phyloP scores from a whole-genome alignment of 1,140 invertebrate genomes.

The Periplaneta americana region DNA sequence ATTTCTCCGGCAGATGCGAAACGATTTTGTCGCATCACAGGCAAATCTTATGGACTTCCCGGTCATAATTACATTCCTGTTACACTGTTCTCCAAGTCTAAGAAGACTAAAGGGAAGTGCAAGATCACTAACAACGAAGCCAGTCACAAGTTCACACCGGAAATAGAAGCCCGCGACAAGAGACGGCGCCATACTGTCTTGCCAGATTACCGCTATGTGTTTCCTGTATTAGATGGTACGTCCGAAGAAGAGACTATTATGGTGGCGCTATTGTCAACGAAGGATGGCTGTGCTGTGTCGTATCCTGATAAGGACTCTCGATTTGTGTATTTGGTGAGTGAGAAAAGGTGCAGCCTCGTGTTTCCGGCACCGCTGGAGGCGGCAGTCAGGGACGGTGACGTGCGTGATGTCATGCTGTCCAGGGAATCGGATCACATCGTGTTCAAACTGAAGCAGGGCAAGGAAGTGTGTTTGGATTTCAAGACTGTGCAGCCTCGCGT shows the following conservation, averaged over 20 bases:
- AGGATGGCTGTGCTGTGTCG: slow-evolving; percentile 32
- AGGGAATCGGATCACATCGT: slow-evolving; percentile 66
- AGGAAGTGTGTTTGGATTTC: slow-evolving; percentile 63
- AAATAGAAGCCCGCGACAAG: slow-evolving; percentile 43
- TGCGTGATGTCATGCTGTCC: slow-evolving; percentile 68
- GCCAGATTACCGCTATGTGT: slow-evolving; percentile 66
- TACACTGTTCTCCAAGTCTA: slow-evolving; percentile 47
- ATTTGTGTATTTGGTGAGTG: slow-evolving; percentile 70
- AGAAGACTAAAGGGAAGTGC: slow-evolving; percentile 42
- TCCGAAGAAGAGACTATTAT: slow-evolving; percentile 54
- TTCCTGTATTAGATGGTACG: slow-evolving; percentile 59
- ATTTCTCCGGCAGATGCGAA: slow-evolving; percentile 75
- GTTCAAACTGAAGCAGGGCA: slow-evolving; percentile 63
- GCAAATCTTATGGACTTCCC: slow-evolving; percentile 68
- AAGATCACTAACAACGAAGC: slow-evolving; percentile 56
- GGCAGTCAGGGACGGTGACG: slow-evolving; percentile 68
- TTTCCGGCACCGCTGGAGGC: slow-evolving; percentile 67
- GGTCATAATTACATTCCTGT: slow-evolving; percentile 77
- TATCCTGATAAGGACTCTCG: slow-evolving; percentile 44
- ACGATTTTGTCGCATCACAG: slow-evolving; percentile 72
- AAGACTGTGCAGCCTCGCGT: slow-evolving; percentile 49
- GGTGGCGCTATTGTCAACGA: slow-evolving; percentile 52
- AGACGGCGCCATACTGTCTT: slow-evolving; percentile 49
- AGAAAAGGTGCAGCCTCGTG: slow-evolving; percentile 67
- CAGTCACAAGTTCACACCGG: slow-evolving; percentile 49